Base-by-base conservation (phyloP, 2,797 vertebrate species). In the Acipenser ruthenus region DNA sequence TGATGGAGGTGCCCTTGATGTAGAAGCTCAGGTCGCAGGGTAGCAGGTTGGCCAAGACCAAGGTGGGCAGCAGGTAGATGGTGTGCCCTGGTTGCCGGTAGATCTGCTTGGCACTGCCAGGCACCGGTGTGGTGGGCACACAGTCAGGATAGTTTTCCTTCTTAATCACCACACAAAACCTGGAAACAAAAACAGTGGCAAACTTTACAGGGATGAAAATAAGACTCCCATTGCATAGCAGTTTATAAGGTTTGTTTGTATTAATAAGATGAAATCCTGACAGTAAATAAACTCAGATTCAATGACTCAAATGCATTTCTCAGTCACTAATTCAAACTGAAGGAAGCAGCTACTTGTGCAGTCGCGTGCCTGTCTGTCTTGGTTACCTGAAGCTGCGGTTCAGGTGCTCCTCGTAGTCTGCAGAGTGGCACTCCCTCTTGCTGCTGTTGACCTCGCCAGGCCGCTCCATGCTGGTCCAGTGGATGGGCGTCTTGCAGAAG, bases 111-210 rank as follows among this genome's bases (percentile, higher is more conserved):
- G 94, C 74, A 1, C 88, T 87, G 71, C 94, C 92, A 9, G 93
- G 88, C 69, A 92, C 89, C 10, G 86, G 89, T 81, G 83, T 94
- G 65, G 94, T 96, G 18, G 96, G 96, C 83, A 93, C 88, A 76
- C 98, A 95, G 49, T 97, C 92, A 0, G 97, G 96, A 52, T 98
- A 99, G 74, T 93, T 95, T 68, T 98, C 95, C 73, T 98, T 99
- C 78, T 96, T 98, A 68, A 97, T 94, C 60, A 96, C 94, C 70
- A 99, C 96, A 67, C 93, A 97, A 76, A 98, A 99, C 83, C 97
- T 92, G 65, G 7, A n/a, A 18, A 9, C 1, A 49, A 55, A 53
- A 49, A 50, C 8, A 5, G 15, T 47, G 12, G 8, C 13, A 50
- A 49, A 53, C 6, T 37, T 37, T 37, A 37, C 23, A 37, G 23